These are phyloP conservation scores for Pedionomus torquatus DNA, from an alignment of 2,113 vertebrate genomes.

Conservation along the genomic window DNA sequence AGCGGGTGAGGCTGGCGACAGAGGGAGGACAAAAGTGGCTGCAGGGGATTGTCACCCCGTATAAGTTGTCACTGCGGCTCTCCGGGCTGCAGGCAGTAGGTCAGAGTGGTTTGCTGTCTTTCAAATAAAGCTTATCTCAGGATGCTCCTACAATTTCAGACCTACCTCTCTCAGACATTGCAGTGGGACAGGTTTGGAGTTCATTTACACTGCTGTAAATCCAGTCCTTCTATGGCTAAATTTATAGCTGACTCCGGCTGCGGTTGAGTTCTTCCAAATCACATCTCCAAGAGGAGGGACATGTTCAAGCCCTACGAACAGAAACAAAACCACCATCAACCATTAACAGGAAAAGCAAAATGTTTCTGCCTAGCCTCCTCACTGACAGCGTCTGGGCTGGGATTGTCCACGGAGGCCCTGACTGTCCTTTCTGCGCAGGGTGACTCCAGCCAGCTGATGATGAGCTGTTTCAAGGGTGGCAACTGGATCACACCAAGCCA, in stretches of 20 bases:
- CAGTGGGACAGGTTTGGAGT: not conserved
- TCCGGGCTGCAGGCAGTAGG: not conserved
- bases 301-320: not conserved
- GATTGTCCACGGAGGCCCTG: not conserved
- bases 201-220: not conserved
- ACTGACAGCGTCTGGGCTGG: not conserved
- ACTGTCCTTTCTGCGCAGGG: not conserved
- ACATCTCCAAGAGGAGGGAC: not conserved
- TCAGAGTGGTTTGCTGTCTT: not conserved
- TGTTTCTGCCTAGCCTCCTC: not conserved
- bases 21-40: not conserved
- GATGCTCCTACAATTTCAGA: not conserved
- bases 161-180: rapidly evolving
- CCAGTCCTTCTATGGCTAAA: not conserved
- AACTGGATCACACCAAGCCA: not conserved
- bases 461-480: not conserved
- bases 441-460: not conserved
- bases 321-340: not conserved
- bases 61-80: not conserved
- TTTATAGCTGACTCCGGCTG: not conserved
- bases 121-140: not conserved
- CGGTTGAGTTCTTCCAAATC: not conserved
- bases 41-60: not conserved
- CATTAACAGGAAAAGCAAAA: not conserved
- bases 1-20: not conserved